Evolutionary conservation across 2,797 vertebrate genomes (phyloP).

Genomic region (Propithecus deckenii): DNA sequence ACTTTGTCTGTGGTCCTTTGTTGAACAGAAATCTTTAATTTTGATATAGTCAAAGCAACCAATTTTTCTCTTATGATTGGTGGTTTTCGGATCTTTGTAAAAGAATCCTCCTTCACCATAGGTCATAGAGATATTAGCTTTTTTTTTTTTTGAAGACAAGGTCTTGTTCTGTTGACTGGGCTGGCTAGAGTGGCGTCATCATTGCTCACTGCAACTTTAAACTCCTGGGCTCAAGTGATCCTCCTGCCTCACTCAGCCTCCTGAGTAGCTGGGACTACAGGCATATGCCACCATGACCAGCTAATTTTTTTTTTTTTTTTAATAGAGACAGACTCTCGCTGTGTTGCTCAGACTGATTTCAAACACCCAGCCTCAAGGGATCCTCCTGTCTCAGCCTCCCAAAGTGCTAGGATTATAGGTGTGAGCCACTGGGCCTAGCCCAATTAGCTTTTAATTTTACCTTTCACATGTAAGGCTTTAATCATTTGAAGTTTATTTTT

Average conservation of each 20-base stretch:
- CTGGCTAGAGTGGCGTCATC: not conserved
- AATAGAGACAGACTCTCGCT: not conserved
- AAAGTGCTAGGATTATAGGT: not conserved
- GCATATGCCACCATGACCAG: not conserved
- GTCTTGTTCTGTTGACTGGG: not conserved
- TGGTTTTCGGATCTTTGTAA: not conserved
- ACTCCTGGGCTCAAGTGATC: not conserved
- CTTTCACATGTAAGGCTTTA: not conserved
- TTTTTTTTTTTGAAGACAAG: not conserved
- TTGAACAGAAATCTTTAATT: constrained; percentile 29
- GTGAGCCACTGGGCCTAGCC: too few relatives aligned
- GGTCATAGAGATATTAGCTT: not conserved
- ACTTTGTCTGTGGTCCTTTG: not conserved
- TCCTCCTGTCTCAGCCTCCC: not conserved
- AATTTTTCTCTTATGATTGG: not conserved
- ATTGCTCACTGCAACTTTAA: not conserved
- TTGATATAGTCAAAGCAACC: not conserved
- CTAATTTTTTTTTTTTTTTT: not conserved
- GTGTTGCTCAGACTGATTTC: not conserved
- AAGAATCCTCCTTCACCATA: not conserved
- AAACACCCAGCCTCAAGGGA: not conserved
- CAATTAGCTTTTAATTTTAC: not conserved
- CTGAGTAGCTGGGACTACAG: not conserved
- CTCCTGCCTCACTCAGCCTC: not conserved
- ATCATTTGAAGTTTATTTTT: not conserved